Conservation (phyloP, 2,113 vertebrate genomes). For the Zosterops lateralis region DNA sequence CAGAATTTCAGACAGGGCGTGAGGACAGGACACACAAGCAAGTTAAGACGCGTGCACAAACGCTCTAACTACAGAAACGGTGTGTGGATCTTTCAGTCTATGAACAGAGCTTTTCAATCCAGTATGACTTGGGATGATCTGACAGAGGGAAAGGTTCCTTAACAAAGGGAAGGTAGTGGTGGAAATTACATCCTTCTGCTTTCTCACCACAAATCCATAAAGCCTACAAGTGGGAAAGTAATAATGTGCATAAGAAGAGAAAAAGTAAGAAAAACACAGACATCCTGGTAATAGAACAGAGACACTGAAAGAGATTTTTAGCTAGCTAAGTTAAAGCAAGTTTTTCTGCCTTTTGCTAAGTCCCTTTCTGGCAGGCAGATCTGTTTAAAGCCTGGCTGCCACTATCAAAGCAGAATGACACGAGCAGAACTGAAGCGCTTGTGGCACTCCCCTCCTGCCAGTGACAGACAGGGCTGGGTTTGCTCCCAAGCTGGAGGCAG, state of each 20-base stretch:
- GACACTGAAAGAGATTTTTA: neutral
- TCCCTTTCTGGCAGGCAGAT: neutral
- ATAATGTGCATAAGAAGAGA: neutral
- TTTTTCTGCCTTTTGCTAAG: neutral
- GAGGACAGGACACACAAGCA: neutral
- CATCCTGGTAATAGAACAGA: neutral
- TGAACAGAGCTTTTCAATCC: neutral
- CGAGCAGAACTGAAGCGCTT: neutral
- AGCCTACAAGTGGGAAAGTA: neutral
- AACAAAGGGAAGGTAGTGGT: neutral
- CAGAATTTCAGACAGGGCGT: neutral
- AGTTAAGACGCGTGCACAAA: neutral
- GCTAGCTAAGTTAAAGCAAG: neutral
- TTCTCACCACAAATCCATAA: neutral
- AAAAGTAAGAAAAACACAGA: neutral
- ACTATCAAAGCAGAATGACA: slow-evolving; percentile 25
- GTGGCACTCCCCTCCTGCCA: slow-evolving; percentile 16
- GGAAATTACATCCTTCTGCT: neutral
- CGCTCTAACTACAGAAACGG: neutral
- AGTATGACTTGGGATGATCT: neutral
- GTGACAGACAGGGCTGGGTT: slow-evolving; percentile 41
- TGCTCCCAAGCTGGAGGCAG: slow-evolving; percentile 53
- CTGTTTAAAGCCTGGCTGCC: slow-evolving; percentile 1
- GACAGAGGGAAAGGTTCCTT: neutral
- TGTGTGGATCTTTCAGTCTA: neutral